Conservation (phyloP, 2,113 vertebrate genomes). For the Nycticebus coucang region DNA sequence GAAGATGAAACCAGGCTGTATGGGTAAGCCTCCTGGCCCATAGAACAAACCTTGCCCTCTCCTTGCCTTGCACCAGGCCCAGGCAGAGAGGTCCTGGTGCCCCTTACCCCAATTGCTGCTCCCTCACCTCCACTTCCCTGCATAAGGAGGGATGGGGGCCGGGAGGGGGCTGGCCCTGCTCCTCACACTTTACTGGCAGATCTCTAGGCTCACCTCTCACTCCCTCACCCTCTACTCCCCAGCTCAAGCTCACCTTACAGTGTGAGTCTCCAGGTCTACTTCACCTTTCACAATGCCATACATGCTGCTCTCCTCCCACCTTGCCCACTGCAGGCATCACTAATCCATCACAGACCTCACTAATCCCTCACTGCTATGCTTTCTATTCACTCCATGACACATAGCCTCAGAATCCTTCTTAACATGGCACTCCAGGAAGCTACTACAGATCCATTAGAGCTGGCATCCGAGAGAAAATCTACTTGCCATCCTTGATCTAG, state of each 20-base stretch:
- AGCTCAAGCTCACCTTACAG: neutral
- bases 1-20: rapidly evolving
- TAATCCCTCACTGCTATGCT: rapidly evolving
- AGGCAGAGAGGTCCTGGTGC: neutral
- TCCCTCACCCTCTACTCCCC: rapidly evolving
- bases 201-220: neutral
- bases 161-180: neutral
- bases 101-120: neutral
- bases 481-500: neutral
- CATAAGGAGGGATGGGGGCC: too few species aligned
- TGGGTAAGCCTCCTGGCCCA: neutral
- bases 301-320: rapidly evolving
- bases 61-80: neutral
- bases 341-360: neutral
- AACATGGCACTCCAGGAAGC: neutral
- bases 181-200: neutral
- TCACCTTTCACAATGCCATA: neutral
- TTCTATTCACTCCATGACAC: neutral
- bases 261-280: neutral
- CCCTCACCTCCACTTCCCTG: neutral
- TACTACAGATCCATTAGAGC: rapidly evolving
- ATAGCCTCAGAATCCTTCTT: neutral
- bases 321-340: neutral
- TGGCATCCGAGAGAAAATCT: neutral
- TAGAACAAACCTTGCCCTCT: neutral